These are phyloP conservation scores for Pangasius sanitwongsei DNA, from an alignment of 2,797 vertebrate species.

Conservation along the genomic window DNA sequence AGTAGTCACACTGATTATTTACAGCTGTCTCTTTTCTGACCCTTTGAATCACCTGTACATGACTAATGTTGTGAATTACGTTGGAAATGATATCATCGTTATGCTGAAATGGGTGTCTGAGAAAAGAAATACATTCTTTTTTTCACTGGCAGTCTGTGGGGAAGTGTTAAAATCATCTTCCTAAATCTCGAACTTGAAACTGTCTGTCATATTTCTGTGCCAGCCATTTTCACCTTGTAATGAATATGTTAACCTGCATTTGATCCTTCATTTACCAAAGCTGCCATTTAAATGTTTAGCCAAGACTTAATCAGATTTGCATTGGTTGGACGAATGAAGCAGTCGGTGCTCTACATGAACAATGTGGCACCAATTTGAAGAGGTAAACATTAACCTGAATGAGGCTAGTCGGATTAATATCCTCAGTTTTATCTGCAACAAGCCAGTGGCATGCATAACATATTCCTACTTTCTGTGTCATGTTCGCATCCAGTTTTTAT, in stretches of 20 bases:
- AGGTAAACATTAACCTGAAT: slow-evolving; percentile 66
- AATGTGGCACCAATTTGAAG: slow-evolving; percentile 61
- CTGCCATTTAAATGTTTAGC: slow-evolving; percentile 41
- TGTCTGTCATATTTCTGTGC: background rate
- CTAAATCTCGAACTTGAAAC: background rate
- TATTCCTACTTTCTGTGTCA: slow-evolving; percentile 17
- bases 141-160: background rate
- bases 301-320: slow-evolving; percentile 33
- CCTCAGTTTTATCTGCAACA: slow-evolving; percentile 63
- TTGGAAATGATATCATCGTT: slow-evolving; percentile 1
- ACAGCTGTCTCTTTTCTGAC: background rate
- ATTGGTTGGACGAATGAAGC: slow-evolving; percentile 47
- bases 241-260: slow-evolving; percentile 15
- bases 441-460: slow-evolving; percentile 1
- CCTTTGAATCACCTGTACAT: slow-evolving; percentile 1
- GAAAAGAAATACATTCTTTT: background rate
- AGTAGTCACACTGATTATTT: background rate
- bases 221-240: background rate
- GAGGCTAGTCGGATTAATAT: slow-evolving; percentile 72
- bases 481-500: slow-evolving; percentile 48
- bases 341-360: slow-evolving; percentile 52
- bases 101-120: background rate
- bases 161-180: background rate
- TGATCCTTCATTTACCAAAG: slow-evolving; percentile 28
- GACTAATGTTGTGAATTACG: slow-evolving; percentile 12